Base-by-base conservation (phyloP, 2,888 invertebrate genomes). In the Drosophila anomalata region DNA sequence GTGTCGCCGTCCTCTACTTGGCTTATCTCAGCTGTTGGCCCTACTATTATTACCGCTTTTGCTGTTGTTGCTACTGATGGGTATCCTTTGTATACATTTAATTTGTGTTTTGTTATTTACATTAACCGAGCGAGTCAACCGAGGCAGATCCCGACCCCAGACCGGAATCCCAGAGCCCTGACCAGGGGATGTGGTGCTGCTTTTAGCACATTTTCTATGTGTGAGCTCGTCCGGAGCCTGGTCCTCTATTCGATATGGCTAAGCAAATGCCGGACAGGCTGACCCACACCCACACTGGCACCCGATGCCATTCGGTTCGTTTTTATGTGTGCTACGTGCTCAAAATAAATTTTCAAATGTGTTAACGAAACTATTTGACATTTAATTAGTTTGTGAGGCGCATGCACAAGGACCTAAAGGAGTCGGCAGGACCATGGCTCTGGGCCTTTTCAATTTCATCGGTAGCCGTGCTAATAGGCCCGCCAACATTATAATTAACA, bases 51-150 rank as follows among this genome's bases (percentile, higher is more conserved):
- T 41, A 26, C 47, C 42, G 46, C 41, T 47, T 42, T 12, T 70
- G 63, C 17, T 48, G 24, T 50, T 60, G 53, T 46, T 61, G 47
- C 36, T 46, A 46, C 39, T 41, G 69, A 46, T 42, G 62, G 63
- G 46, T 67, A 71, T 70, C 83, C 86, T 88, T 80, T 88, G 88
- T 88, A 80, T 79, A 87, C 79, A 89, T 90, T 90, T 90, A 90
- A 90, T 90, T 90, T 90, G 89, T 90, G 83, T 87, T 79, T 89
- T 87, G 89, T 88, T 90, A 88, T 90, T 90, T 89, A 89, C 89
- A 89, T 89, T 90, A 89, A 89, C 88, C 89, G 75, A 83, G 59
- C 61, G 66, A 71, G 78, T 47, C 78, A 72, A 66, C 62, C 72
- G 54, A 52, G 71, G 68, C 65, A 55, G 33, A 68, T 67, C 41